phyloP scores from a whole-genome alignment of 2,797 vertebrate species.

The Eutrigla gurnardus region DNA sequence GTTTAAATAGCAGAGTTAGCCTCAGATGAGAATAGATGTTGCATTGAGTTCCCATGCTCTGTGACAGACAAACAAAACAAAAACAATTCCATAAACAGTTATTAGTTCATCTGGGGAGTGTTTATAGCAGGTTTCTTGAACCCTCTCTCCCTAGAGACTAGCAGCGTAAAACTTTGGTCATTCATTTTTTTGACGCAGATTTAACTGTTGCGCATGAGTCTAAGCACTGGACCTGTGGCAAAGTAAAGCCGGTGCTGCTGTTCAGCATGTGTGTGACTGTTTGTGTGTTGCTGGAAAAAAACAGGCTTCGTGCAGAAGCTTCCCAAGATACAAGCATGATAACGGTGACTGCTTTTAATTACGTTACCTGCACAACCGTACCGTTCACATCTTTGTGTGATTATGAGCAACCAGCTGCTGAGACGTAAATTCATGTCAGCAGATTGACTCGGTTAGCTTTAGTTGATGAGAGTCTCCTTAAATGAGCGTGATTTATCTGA shows the following conservation, averaged over 20 bases:
- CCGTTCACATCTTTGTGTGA: not conserved
- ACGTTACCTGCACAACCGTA: not conserved
- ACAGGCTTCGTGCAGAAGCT: not conserved
- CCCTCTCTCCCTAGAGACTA: constrained; percentile 10
- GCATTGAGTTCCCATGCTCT: constrained; percentile 36
- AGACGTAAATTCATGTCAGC: constrained; percentile 9
- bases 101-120: constrained; percentile 33
- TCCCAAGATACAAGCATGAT: not conserved
- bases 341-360: not conserved
- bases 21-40: constrained; percentile 15
- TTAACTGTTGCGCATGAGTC: not conserved
- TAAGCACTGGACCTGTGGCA: not conserved
- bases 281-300: constrained; percentile 12
- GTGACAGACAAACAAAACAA: constrained; percentile 5
- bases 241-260: not conserved
- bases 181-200: not conserved
- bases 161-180: not conserved
- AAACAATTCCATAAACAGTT: not conserved
- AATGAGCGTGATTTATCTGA: constrained; percentile 4
- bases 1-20: not conserved
- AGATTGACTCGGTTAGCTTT: constrained; percentile 9
- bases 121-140: constrained; percentile 21
- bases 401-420: not conserved
- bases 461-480: not conserved
- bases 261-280: constrained; percentile 1